A percentile compares a stretch with the other conserved stretches of the same genome.
Conservation (phyloP, 2,888 invertebrate genomes). For the Pheosia tremula region DNA sequence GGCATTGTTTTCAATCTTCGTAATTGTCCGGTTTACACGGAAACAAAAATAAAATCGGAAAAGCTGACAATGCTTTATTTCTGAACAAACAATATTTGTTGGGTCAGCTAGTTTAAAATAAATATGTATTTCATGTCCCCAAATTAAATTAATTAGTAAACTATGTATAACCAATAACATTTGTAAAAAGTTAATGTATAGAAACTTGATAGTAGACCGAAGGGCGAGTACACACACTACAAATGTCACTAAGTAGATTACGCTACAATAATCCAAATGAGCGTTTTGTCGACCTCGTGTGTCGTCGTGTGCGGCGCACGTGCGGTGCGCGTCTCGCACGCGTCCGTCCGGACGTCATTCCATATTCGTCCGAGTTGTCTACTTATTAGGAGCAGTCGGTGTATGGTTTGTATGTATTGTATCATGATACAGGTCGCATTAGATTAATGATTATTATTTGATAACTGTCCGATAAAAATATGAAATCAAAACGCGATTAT, state of each 20-base stretch:
- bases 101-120: no score
- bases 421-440: slow-evolving; percentile 3
- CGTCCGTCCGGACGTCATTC: slow-evolving; percentile 54
- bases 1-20: no score
- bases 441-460: no score
- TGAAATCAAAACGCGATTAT: no score
- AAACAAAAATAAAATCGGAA: no score
- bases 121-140: no score
- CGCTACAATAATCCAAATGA: slow-evolving; percentile 67
- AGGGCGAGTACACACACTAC: slow-evolving; percentile 42
- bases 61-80: no score
- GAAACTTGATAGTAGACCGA: slow-evolving; percentile 45
- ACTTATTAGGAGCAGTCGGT: slow-evolving; percentile 36
- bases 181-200: slow-evolving; percentile 11
- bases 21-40: no score
- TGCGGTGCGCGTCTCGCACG: slow-evolving; percentile 50
- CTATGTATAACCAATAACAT: no score
- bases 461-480: no score
- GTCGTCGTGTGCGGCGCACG: slow-evolving; percentile 72
- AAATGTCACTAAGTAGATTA: slow-evolving; percentile 65
- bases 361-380: slow-evolving; percentile 42
- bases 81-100: no score
- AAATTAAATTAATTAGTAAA: no score
- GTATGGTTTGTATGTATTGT: slow-evolving; percentile 22
- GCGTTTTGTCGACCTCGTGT: slow-evolving; percentile 66